Conservation (phyloP, 2,888 invertebrate genomes). For the Pristionchus entomophagus region DNA sequence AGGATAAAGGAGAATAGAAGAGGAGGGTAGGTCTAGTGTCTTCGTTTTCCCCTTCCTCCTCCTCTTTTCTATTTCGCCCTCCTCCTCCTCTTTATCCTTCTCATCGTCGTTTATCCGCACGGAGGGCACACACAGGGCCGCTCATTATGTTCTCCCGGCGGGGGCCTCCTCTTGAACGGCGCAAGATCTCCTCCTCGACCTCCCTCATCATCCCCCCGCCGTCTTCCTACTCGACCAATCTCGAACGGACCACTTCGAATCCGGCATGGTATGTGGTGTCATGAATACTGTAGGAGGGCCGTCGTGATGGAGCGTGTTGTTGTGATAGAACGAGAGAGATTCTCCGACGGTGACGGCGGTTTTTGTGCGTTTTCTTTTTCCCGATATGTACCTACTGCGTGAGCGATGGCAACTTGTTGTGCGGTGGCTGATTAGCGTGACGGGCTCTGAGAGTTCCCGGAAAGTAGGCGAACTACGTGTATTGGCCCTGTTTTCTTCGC, state of each 20-base stretch:
- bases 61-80: no score
- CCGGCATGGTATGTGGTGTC: not conserved
- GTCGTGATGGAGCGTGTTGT: no score
- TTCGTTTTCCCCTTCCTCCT: not conserved
- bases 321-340: not conserved
- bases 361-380: no score
- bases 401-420: not conserved
- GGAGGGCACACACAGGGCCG: no score
- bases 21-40: not conserved
- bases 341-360: no score
- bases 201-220: constrained; percentile 25
- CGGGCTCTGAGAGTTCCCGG: not conserved
- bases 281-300: no score
- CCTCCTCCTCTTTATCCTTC: not conserved
- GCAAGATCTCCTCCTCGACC: constrained; percentile 37
- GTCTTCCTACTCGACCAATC: not conserved
- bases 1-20: constrained; percentile 1
- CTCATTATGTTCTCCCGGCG: constrained; percentile 37
- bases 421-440: not conserved
- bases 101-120: constrained; percentile 1
- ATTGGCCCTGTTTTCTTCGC: no score
- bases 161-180: not conserved
- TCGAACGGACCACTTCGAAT: not conserved
- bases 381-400: no score
- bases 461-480: no score